Evolutionary conservation across 2,113 vertebrate genomes (phyloP).

Genomic region (Labrus mixtus): DNA sequence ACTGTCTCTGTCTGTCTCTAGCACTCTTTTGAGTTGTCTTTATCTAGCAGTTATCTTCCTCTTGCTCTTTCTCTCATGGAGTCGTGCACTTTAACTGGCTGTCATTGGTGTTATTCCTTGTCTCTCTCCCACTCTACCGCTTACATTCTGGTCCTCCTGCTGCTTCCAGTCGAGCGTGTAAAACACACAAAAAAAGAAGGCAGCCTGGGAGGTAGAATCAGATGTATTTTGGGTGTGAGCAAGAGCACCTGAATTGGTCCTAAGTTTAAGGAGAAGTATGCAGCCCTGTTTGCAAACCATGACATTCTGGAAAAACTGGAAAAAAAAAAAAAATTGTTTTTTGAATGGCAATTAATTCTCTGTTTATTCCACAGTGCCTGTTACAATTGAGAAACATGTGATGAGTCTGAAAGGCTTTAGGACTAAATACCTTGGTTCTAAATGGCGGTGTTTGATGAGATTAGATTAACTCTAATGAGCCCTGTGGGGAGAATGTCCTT

Average conservation of each 20-base stretch:
- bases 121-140: constrained; percentile 40
- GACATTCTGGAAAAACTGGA: not conserved
- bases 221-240: constrained; percentile 39
- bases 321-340: not conserved
- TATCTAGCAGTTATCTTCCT: constrained; percentile 51
- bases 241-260: constrained; percentile 23
- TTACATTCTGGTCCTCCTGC: constrained; percentile 37
- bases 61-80: constrained; percentile 32
- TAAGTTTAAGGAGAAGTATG: constrained; percentile 1
- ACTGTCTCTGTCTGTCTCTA: constrained; percentile 42
- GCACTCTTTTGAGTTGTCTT: constrained; percentile 50
- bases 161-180: constrained; percentile 33
- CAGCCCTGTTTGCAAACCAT: not conserved
- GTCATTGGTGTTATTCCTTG: constrained; percentile 31
- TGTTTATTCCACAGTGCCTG: constrained; percentile 43
- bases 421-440: constrained; percentile 62
- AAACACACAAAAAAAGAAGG: constrained; percentile 56
- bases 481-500: constrained; percentile 57
- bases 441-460: constrained; percentile 64
- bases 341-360: constrained; percentile 8
- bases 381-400: constrained; percentile 46
- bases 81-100: constrained; percentile 51
- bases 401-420: constrained; percentile 51
- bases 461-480: constrained; percentile 73
- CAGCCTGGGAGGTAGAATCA: constrained; percentile 61